These are phyloP conservation scores for Silurus asotus DNA, from an alignment of 2,113 vertebrate species.

Conservation along the genomic window DNA sequence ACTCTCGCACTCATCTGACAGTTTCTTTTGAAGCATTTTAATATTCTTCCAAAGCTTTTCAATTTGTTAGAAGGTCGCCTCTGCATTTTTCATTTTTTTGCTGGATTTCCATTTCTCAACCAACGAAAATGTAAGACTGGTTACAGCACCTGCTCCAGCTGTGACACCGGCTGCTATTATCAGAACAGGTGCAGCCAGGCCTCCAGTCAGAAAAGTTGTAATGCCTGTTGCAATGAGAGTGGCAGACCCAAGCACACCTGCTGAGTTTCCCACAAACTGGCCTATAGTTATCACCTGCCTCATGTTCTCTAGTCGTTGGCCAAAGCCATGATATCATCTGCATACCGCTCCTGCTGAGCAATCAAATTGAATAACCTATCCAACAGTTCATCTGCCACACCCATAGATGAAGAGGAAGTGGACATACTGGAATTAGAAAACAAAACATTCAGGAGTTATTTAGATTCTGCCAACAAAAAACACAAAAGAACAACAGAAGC, in stretches of 20 bases:
- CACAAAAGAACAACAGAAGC: too few species aligned
- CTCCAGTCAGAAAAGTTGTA: neutral
- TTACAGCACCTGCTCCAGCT: neutral
- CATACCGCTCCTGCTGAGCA: neutral
- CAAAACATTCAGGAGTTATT: neutral
- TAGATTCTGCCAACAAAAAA: neutral
- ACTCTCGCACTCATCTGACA: neutral
- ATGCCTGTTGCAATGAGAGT: neutral
- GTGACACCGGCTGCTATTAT: neutral
- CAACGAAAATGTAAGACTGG: neutral
- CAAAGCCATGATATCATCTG: neutral
- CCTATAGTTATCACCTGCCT: neutral
- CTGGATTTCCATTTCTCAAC: constrained; percentile 17
- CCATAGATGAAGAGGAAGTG: neutral
- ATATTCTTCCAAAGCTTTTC: neutral
- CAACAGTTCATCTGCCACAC: constrained; percentile 3
- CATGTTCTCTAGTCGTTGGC: neutral
- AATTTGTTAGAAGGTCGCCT: neutral
- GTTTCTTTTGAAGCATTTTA: neutral
- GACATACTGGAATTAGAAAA: neutral
- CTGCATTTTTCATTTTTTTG: constrained; percentile 1
- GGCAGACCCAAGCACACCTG: neutral
- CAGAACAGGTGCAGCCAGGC: constrained; percentile 1
- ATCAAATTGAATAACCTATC: neutral
- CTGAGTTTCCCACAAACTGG: neutral